Percentiles rank a stretch among this genome's conserved stretches.
phyloP scores from a whole-genome alignment of 2,113 vertebrate species.

The Perccottus glenii region DNA sequence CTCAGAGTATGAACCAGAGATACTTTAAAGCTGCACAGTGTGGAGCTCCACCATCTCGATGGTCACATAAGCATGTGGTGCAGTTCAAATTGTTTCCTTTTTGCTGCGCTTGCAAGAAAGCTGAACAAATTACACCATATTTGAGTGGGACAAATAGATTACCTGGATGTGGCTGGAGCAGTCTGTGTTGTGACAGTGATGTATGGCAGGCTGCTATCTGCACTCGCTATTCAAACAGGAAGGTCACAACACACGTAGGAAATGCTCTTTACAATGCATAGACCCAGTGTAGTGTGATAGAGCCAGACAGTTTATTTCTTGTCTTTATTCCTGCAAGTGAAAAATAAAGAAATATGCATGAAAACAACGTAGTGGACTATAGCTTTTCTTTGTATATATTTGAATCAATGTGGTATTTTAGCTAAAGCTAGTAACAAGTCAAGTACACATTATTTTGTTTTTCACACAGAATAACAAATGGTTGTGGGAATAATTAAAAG shows the following conservation, averaged over 20 bases:
- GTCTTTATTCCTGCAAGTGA: slow-evolving; percentile 1
- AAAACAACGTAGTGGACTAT: background rate
- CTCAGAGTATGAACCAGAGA: background rate
- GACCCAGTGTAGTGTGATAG: slow-evolving; percentile 10
- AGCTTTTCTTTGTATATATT: background rate
- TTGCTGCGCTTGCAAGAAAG: slow-evolving; percentile 65
- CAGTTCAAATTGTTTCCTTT: slow-evolving; percentile 23
- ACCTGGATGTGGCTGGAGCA: slow-evolving; percentile 62
- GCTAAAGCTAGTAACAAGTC: no score
- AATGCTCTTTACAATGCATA: slow-evolving; percentile 33
- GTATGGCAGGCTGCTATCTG: slow-evolving; percentile 69
- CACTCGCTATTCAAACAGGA: slow-evolving; percentile 60
- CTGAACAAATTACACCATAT: slow-evolving; percentile 66
- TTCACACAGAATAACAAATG: slow-evolving; percentile 44
- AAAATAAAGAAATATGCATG: background rate
- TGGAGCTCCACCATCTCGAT: slow-evolving; percentile 6
- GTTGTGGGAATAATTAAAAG: slow-evolving; percentile 58
- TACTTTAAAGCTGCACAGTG: background rate
- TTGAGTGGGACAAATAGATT: slow-evolving; percentile 75
- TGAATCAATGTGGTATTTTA: no score
- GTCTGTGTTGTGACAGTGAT: slow-evolving; percentile 75
- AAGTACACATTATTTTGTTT: background rate
- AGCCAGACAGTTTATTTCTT: slow-evolving; percentile 23
- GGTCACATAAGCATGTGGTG: slow-evolving; percentile 31
- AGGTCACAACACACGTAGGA: slow-evolving; percentile 64